Percentiles rank a stretch among this genome's conserved stretches.
These are phyloP conservation scores for Drosophila rufa DNA, from an alignment of 1,140 invertebrate species.

Conservation along the genomic window DNA sequence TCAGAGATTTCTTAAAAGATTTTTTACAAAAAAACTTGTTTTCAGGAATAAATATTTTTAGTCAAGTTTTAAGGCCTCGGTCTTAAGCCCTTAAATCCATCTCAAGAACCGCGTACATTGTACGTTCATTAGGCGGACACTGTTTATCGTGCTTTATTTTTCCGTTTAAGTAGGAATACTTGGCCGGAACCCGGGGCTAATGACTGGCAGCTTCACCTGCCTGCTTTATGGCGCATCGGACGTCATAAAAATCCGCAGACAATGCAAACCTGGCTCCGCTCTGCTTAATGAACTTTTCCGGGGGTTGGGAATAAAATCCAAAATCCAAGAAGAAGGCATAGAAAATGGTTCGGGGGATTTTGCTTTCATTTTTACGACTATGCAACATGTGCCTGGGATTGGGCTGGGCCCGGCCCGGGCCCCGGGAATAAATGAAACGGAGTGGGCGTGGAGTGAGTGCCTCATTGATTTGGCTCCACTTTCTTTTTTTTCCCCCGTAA, in stretches of 20 bases:
- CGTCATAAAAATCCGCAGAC: constrained; percentile 49
- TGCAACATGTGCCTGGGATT: constrained; percentile 47
- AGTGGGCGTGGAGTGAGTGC: background rate
- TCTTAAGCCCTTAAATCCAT: constrained; percentile 8
- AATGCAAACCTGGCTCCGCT: constrained; percentile 20
- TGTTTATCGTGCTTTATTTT: background rate
- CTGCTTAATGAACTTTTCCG: constrained; percentile 39
- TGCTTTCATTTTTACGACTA: constrained; percentile 46
- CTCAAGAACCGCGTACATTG: constrained; percentile 8
- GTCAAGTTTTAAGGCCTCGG: background rate
- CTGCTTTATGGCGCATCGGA: constrained; percentile 45
- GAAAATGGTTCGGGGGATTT: background rate
- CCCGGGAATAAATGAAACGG: background rate
- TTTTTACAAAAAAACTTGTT: background rate
- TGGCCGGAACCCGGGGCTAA: constrained; percentile 5
- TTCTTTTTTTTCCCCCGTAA: constrained; percentile 15
- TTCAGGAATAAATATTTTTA: too few species aligned
- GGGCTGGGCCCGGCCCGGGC: background rate
- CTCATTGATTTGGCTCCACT: constrained; percentile 45
- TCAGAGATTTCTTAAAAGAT: background rate
- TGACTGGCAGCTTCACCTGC: constrained; percentile 34
- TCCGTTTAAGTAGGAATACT: background rate
- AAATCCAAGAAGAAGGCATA: constrained; percentile 11
- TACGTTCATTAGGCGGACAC: constrained; percentile 10
- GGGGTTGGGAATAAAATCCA: constrained; percentile 9